phyloP scores from a whole-genome alignment of 2,888 invertebrate genomes.

The Cosmorhoe ocellata region DNA sequence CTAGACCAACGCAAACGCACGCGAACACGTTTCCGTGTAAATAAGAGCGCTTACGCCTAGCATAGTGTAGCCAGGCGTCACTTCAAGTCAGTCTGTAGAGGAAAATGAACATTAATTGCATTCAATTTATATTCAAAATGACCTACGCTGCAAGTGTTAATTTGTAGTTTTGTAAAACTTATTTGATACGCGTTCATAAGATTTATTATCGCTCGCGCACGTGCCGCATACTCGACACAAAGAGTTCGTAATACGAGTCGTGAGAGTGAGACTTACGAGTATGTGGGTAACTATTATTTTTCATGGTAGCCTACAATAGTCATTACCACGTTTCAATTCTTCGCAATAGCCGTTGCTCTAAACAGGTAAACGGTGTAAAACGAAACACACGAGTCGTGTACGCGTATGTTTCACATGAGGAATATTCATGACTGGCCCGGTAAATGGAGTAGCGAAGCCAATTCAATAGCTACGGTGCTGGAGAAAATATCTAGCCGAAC shows the following conservation, averaged over 20 bases:
- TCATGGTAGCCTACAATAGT: constrained; percentile 55
- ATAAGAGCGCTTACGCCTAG: constrained; percentile 69
- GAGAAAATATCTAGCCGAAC: constrained; percentile 38
- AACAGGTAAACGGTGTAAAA: constrained; percentile 70
- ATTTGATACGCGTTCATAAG: too few relatives aligned
- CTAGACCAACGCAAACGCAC: constrained; percentile 52
- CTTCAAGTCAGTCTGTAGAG: constrained; percentile 2
- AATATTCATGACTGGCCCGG: constrained; percentile 62
- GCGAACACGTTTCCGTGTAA: constrained; percentile 70
- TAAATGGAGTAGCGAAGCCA: constrained; percentile 53
- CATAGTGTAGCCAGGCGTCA: constrained; percentile 23
- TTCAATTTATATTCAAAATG: neutral
- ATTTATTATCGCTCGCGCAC: too few relatives aligned
- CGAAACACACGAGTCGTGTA: constrained; percentile 52
- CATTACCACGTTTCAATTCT: constrained; percentile 75
- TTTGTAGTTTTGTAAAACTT: neutral
- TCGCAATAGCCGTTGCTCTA: constrained; percentile 57
- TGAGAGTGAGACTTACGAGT: neutral
- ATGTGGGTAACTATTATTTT: neutral
- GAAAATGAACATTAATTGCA: constrained; percentile 3
- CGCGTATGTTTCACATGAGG: constrained; percentile 58
- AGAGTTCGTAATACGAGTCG: too few relatives aligned
- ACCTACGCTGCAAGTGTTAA: neutral
- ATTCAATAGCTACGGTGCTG: constrained; percentile 43
- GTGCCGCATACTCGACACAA: too few relatives aligned